A percentile compares a stretch with the other conserved stretches of the same genome.
Conservation (phyloP, 2,888 invertebrate genomes). For the Stramonita haemastoma region DNA sequence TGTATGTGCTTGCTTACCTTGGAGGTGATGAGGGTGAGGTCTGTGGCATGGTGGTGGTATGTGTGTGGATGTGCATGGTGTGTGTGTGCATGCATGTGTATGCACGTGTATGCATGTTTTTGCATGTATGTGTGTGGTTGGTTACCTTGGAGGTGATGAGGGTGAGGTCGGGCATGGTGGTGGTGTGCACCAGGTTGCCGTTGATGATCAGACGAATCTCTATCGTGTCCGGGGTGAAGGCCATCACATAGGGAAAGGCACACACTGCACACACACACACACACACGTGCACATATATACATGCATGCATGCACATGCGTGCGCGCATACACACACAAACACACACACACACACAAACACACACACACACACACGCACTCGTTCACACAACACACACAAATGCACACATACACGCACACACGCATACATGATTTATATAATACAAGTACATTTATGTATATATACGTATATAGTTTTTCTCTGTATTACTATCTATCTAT, state of each 20-base stretch:
- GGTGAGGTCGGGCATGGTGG: constrained; percentile 90
- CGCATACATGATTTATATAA: no score
- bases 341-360: constrained; percentile 25
- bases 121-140: no score
- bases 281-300: background rate
- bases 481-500: no score
- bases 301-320: background rate
- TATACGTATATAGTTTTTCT: no score
- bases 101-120: no score
- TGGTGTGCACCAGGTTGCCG: constrained; percentile 92
- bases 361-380: background rate
- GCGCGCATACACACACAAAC: background rate
- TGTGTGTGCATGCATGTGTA: no score
- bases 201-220: constrained; percentile 93
- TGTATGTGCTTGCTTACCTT: no score
- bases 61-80: no score
- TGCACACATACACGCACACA: no score
- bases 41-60: constrained; percentile 92
- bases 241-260: constrained; percentile 93
- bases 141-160: constrained; percentile 84
- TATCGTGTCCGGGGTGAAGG: constrained; percentile 91
- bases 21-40: constrained; percentile 86
- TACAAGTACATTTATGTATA: no score
- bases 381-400: no score
- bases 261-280: constrained; percentile 82